Evolutionary conservation across 2,888 invertebrate genomes (phyloP).

Genomic region (Megaustenia siamemsis): DNA sequence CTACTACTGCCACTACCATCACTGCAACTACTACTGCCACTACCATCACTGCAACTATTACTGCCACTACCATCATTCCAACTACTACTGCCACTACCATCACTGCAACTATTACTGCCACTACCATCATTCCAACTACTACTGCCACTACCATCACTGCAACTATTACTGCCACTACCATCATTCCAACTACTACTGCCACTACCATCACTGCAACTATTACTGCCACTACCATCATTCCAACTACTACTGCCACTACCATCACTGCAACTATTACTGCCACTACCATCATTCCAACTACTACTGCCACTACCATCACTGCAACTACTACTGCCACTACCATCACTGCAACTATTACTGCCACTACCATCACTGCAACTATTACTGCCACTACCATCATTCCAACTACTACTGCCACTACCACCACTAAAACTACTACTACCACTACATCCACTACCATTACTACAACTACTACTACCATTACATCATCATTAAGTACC

Average conservation of each 20-base stretch:
- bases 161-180: background rate
- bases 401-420: background rate
- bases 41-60: constrained; percentile 23
- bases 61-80: constrained; percentile 21
- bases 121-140: background rate
- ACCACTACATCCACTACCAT: background rate
- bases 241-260: background rate
- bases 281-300: constrained; percentile 23
- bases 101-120: background rate
- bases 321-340: background rate
- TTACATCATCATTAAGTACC: too few relatives aligned
- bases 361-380: background rate
- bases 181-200: background rate
- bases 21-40: constrained; percentile 4
- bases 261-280: too few relatives aligned
- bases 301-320: constrained; percentile 24
- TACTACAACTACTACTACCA: too few relatives aligned
- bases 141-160: background rate
- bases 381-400: background rate
- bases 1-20: constrained; percentile 4
- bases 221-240: background rate
- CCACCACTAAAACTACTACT: background rate
- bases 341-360: background rate
- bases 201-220: background rate
- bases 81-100: constrained; percentile 26